Base-by-base conservation (phyloP, 2,888 invertebrate species). In the Subacronicta megacephala region DNA sequence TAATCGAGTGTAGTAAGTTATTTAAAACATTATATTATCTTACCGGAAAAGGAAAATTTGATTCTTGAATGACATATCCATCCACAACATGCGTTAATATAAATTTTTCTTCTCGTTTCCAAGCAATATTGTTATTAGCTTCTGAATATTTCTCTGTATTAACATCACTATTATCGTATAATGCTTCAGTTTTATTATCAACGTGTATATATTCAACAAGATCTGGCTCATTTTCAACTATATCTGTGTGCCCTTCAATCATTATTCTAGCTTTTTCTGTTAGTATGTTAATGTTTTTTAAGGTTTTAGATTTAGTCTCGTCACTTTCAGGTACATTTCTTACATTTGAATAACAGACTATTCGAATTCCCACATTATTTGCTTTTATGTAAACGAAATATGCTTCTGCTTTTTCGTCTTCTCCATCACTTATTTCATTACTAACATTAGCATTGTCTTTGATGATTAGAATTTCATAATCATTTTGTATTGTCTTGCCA, bases 21-120 rank as follows among this genome's bases (percentile, higher is more conserved):
- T n/a, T n/a, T n/a, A n/a, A n/a, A n/a, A n/a, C n/a, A n/a, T n/a
- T n/a, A n/a, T n/a, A n/a, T n/a, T n/a, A n/a, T n/a, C 93, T 90
- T 80, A 94, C 93, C 36, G 92, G 88, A 67, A 94, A 94, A 7
- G 94, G 92, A 1, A 90, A 80, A 69, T 92, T 93, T 0, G 94
- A 93, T 63, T 94, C 94, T 62, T 94, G 94, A 57, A 94, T 93
- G 1, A 94, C 90, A 55, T 88, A 90, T 20, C 93, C 93, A 47
- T 93, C 93, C 5, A 94, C 71, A 1, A 94, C 93, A 45, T 94
- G 94, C 0, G 93, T 94, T 1, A 93, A 40, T 18, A 71, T 60
- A 84, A 31, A 31, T n/a, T 31, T n/a, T n/a, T 31, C n/a, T 31
- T 82, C 47, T 72, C 80, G 65, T 66, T 74, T 73, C 1, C 60